Conservation (phyloP, 2,113 vertebrate genomes). For the Aegithalos caudatus region DNA sequence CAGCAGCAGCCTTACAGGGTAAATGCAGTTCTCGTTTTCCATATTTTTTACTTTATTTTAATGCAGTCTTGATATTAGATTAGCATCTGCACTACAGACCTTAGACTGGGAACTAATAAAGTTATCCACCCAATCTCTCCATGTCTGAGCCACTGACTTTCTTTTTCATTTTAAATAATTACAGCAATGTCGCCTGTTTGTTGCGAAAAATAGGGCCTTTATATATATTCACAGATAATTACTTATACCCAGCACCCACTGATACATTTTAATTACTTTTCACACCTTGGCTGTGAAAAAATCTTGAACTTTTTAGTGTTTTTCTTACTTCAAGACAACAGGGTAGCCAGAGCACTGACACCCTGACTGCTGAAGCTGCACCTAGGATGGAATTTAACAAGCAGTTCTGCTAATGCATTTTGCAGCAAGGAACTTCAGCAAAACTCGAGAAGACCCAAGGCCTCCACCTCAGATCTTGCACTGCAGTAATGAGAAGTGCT, state of each 20-base stretch:
- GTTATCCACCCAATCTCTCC: conserved; percentile 49
- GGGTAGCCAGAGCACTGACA: not conserved
- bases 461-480: not conserved
- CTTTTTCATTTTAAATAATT: conserved; percentile 70
- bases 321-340: conserved; percentile 33
- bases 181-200: conserved; percentile 44
- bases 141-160: conserved; percentile 46
- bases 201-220: conserved; percentile 46
- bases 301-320: conserved; percentile 7
- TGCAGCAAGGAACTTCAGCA: not conserved
- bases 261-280: conserved; percentile 68
- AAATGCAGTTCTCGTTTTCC: conserved; percentile 17
- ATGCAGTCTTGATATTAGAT: conserved; percentile 59
- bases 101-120: conserved; percentile 66
- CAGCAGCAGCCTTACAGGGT: not conserved
- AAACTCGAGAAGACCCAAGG: conserved; percentile 2
- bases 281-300: conserved; percentile 48
- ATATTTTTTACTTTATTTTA: conserved; percentile 46
- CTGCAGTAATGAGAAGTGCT: conserved; percentile 4
- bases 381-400: conserved; percentile 19
- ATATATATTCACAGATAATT: conserved; percentile 61
- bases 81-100: conserved; percentile 52
- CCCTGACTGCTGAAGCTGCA: not conserved
- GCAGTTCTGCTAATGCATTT: not conserved
- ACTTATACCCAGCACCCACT: not conserved